Base-by-base conservation (phyloP, 1,140 invertebrate species). In the Orius insidiosus region DNA sequence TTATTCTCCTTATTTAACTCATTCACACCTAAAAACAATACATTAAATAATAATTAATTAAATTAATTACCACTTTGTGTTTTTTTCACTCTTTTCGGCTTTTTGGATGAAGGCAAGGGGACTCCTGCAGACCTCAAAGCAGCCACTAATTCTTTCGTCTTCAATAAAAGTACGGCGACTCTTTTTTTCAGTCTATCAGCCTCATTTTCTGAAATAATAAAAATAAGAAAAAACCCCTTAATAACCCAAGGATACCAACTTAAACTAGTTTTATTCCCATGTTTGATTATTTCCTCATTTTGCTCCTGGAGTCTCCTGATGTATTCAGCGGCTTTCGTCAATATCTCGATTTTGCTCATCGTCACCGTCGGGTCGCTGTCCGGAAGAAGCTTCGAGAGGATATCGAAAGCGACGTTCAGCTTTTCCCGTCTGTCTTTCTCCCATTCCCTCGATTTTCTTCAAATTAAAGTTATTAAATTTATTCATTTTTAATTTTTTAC, bases 341-440 rank as follows among this genome's bases (percentile, higher is more conserved):
- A 52, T 33, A 70, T 67, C 35, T 66, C 62, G n/a, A 66, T 56
- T 59, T 68, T 68, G 16, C 60, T 60, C 4, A 58, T 44, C 5
- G 54, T 60, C 6, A 59, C 46, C 4, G 66, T 59, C 10, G 67
- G 62, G 51, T 68, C 63, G 53, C 66, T 60, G 38, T 59, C 60
- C 6, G 70, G 70, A 9, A 72, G 53, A 5, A 67, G 51, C 54
- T 63, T 60, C 31, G 58, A 57, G 30, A 72, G 53, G 34, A 58
- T 58, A 7, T 56, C 53, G 55, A 72, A 71, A 13, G 56, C 59
- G 3, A 60, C 58, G 37, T 69, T 66, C 8, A 71, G 52, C 48
- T 66, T 58, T 47, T 67, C 59, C 52, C 70, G 54, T 15, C 70
- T 53, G 37, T 65, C 59, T 53, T 63, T 61, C 55, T 71, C 70